Evolutionary conservation across 1,140 invertebrate species (phyloP), one percentile per base, ranked within the genome.

Genomic region (Bombus picipes): DNA sequence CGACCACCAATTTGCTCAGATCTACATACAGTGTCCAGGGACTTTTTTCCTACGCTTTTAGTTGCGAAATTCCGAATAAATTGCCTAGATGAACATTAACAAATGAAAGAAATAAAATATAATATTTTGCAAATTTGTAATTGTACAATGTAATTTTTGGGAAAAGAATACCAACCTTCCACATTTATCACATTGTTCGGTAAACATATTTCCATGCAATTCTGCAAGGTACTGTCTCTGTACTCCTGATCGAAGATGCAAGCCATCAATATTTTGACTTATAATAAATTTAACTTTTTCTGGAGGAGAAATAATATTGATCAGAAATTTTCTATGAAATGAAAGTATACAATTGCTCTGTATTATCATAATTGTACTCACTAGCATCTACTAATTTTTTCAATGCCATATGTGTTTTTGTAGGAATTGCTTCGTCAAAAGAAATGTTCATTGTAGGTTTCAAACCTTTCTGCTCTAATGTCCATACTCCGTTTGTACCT

Each of bases 191-290:
- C 99, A 99, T 93, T 99, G 97, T 95, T 99, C 98, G 71, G 98
- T 96, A 95, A 99, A 99, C 97, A 99, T 99, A 94, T 99, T 99
- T 59, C 99, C 99, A 96, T 99, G 99, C 47, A 99, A 95, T 95
- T 99, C 99, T 59, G 99, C 97, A 80, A 99, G 95, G 93, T 97
- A 95, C 88, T 97, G 96, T 82, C 99, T 96, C 25, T 96, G 94
- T 85, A 99, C 95, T 28, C 98, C 98, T 65, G 98, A 99, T 91
- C 97, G 96, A n/a, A 99, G 95, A 96, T 99, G 99, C 43, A 99
- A 95, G 0, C 99, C 99, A 96, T 99, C 99, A 92, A 99, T 99
- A 95, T 99, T 99, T 95, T 99, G 99, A 92, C 98, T 99, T 15
- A 99, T 96, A 37, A 99, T 96, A 94, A 98, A 99, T 83, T 99